Base-by-base conservation (phyloP, 2,888 invertebrate species). In the Monochamus alternatus region DNA sequence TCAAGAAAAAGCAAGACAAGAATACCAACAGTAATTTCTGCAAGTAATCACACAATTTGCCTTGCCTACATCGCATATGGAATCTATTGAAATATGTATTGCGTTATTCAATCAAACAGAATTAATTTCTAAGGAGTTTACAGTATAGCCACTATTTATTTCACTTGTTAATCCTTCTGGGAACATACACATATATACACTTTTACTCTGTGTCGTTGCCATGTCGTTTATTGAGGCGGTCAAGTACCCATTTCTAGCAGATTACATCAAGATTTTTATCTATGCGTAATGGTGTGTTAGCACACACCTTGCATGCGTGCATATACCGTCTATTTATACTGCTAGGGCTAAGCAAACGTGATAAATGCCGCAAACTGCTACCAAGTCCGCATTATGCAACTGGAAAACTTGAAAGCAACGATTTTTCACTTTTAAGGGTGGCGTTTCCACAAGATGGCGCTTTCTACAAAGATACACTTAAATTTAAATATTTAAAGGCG, bases 201-300 rank as follows among this genome's bases (percentile, higher is more conserved):
- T 47, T 67, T 59, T 58, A 59, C 58, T 44, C 58, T 10, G 58
- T 64, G 55, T 44, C 32, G 71, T 71, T 75, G 75, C 75, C 75
- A 58, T 47, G 71, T 66, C 47, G 59, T 43, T 60, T 65, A 62
- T 38, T 70, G 55, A 70, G 60, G 68, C 77, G 75, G 77, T 77
- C 75, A 77, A 67, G 75, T 69, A 77, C 75, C 77, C 75, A 77
- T 77, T 75, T 75, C 77, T 75, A 70, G 62, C 69, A 31, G 77
- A 77, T 77, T 77, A 77, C 65, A 77, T 77, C 67, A 66, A 75
- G 75, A 77, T 75, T 75, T 51, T 77, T 75, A 77, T 77, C 75
- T 75, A 75, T 75, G 75, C 75, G 73, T 77, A 77, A 75, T 73
- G 51, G 75, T 73, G 77, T 73, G 75, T 77, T 75, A 77, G 72